A percentile compares a stretch with the other conserved stretches of the same genome.
phyloP scores from a whole-genome alignment of 1,140 invertebrate genomes.

The Lordiphosa stackelbergi region DNA sequence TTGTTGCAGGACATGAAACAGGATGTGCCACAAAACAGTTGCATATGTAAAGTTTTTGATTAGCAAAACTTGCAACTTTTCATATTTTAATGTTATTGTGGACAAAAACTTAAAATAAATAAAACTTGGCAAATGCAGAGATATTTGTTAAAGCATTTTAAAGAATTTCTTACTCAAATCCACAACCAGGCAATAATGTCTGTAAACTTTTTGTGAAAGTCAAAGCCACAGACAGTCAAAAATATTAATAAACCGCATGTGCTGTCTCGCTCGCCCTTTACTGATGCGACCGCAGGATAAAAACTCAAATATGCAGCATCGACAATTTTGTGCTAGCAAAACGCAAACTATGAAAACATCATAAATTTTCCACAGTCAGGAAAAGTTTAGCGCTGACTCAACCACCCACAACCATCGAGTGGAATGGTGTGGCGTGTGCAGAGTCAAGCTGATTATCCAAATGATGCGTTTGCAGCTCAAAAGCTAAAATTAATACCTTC shows the following conservation, averaged over 20 bases:
- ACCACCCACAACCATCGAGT: conserved; percentile 4
- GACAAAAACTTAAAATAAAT: conserved; percentile 12
- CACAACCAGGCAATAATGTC: conserved; percentile 1
- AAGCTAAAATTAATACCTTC: conserved; percentile 32
- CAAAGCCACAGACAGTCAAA: conserved; percentile 53
- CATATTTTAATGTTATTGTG: conserved; percentile 24
- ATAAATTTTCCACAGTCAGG: conserved; percentile 48
- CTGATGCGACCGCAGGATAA: conserved; percentile 53
- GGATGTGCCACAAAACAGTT: conserved; percentile 15
- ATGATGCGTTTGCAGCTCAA: conserved; percentile 31
- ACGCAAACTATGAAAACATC: conserved; percentile 51
- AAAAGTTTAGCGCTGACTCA: conserved; percentile 49
- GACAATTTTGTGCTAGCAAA: conserved; percentile 37
- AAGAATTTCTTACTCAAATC: background rate
- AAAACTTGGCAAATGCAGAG: no score
- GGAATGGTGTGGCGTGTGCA: background rate
- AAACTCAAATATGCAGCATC: conserved; percentile 57
- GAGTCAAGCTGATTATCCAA: conserved; percentile 42
- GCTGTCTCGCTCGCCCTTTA: conserved; percentile 31
- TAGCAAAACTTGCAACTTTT: conserved; percentile 20
- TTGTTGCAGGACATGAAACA: conserved; percentile 32
- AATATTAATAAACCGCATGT: conserved; percentile 54
- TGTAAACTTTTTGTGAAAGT: conserved; percentile 40
- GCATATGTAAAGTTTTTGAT: conserved; percentile 23
- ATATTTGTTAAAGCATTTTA: conserved; percentile 28